phyloP scores from a whole-genome alignment of 2,113 vertebrate species.

The Cyprinus carpio region DNA sequence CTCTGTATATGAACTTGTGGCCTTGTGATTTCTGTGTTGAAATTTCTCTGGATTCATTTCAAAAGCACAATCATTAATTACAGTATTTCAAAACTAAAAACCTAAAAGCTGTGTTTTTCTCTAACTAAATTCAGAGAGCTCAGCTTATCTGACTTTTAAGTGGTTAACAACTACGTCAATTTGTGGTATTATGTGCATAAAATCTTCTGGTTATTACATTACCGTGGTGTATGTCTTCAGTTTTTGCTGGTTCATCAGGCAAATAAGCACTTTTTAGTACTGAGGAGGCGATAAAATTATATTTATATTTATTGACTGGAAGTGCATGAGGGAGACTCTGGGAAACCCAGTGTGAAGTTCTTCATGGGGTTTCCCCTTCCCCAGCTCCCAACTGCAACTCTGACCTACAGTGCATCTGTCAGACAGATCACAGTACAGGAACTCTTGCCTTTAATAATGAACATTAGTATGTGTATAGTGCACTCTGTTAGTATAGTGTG shows the following conservation, averaged over 20 bases:
- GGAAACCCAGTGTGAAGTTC: slow-evolving; percentile 17
- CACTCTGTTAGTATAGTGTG: background rate
- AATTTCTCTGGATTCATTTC: background rate
- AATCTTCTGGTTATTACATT: background rate
- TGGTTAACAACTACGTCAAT: background rate
- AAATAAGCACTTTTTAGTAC: background rate
- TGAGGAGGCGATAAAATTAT: background rate
- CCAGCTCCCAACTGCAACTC: background rate
- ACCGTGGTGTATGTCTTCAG: background rate
- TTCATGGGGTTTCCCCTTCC: slow-evolving; percentile 15
- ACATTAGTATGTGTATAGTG: background rate
- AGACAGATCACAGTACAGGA: background rate
- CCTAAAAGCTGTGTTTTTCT: background rate
- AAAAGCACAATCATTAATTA: background rate
- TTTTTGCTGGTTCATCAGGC: background rate
- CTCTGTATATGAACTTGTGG: background rate
- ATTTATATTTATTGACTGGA: background rate
- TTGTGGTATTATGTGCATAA: background rate
- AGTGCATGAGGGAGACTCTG: background rate
- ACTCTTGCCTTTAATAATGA: background rate
- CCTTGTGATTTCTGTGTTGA: background rate
- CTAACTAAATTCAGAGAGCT: background rate
- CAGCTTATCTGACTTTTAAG: background rate
- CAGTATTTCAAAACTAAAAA: background rate
- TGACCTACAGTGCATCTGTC: background rate